Evolutionary conservation across 2,888 invertebrate genomes (phyloP).

Genomic region (Clanis bilineata): DNA sequence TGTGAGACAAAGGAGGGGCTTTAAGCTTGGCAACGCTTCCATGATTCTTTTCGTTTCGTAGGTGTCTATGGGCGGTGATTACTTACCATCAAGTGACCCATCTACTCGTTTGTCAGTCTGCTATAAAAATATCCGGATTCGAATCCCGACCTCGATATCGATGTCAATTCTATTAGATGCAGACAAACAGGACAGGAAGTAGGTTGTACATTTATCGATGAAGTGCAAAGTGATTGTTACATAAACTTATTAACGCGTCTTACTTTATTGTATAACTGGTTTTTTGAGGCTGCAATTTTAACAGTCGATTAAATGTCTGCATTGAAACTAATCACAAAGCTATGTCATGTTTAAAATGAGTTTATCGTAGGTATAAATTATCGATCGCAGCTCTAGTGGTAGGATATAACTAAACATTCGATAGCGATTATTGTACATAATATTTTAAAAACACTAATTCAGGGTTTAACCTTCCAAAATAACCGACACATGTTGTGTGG

Average conservation of each 20-base stretch:
- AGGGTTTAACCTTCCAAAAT: too few species aligned
- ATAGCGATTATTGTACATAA: too few species aligned
- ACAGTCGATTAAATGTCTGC: not conserved
- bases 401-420: too few species aligned
- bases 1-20: too few species aligned
- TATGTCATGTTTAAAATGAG: not conserved
- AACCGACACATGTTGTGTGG: too few species aligned
- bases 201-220: not conserved
- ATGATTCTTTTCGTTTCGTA: too few species aligned
- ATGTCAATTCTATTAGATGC: slow-evolving; percentile 1
- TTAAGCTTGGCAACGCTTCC: too few species aligned
- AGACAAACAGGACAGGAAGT: slow-evolving; percentile 3
- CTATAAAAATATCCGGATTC: not conserved
- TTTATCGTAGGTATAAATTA: not conserved
- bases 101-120: too few species aligned
- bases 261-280: not conserved
- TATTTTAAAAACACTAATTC: too few species aligned
- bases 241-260: not conserved
- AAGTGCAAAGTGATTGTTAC: not conserved
- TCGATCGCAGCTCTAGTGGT: too few species aligned
- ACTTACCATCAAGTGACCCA: too few species aligned
- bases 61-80: too few species aligned
- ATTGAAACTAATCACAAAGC: not conserved
- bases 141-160: not conserved
- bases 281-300: not conserved